A percentile compares a stretch with the other conserved stretches of the same genome.
Conservation (phyloP, 2,888 invertebrate species). For the Rhingia rostrata region DNA sequence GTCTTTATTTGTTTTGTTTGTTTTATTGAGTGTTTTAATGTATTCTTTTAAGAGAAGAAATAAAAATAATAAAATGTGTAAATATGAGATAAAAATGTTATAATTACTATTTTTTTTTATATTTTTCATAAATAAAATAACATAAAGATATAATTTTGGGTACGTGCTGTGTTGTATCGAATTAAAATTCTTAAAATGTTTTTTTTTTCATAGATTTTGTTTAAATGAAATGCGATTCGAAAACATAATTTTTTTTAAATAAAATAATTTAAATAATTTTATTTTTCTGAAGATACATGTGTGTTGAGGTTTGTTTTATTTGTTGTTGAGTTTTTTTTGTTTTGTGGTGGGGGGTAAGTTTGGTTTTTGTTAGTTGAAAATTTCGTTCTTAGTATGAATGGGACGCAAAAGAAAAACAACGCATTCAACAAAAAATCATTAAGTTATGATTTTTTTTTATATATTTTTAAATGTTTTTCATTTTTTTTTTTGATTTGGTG, state of each 20-base stretch:
- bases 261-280: constrained; percentile 10
- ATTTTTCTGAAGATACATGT: constrained; percentile 36
- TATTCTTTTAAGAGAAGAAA: constrained; percentile 14
- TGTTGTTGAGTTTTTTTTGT: constrained; percentile 72
- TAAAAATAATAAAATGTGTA: constrained; percentile 25
- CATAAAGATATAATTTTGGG: constrained; percentile 10
- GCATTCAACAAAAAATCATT: constrained; percentile 67
- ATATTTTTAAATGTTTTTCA: constrained; percentile 50
- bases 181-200: constrained; percentile 1
- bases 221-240: constrained; percentile 41
- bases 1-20: constrained; percentile 44
- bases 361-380: constrained; percentile 62
- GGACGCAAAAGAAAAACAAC: constrained; percentile 74
- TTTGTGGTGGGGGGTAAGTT: constrained; percentile 66
- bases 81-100: constrained; percentile 38
- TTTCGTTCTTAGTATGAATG: constrained; percentile 78
- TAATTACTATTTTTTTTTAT: constrained; percentile 8
- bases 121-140: constrained; percentile 31
- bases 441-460: constrained; percentile 48
- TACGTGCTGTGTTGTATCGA: constrained; percentile 56
- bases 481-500: constrained; percentile 74
- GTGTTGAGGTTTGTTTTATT: constrained; percentile 34
- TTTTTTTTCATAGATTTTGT: constrained; percentile 22
- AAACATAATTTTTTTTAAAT: constrained; percentile 7
- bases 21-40: constrained; percentile 31